Evolutionary conservation across 2,797 vertebrate genomes (phyloP).

Genomic region (Macropodus opercularis): DNA sequence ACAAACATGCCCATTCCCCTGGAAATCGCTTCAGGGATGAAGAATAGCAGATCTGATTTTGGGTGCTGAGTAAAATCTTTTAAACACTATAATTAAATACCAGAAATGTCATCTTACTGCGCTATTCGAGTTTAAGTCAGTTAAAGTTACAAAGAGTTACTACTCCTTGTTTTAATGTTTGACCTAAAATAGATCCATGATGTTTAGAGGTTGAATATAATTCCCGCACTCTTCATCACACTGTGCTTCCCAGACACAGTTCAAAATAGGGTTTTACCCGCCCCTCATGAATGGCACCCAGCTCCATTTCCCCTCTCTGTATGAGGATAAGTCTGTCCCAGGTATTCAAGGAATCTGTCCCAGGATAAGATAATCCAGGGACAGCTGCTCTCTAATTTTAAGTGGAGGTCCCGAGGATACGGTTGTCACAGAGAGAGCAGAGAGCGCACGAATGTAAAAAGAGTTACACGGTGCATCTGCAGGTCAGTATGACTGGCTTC

Average conservation of each 20-base stretch:
- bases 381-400: conserved; percentile 85
- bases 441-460: conserved; percentile 14
- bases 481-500: conserved; percentile 10
- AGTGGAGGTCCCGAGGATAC: conserved; percentile 67
- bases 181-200: too few species aligned
- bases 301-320: conserved; percentile 59
- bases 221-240: conserved; percentile 24
- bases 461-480: conserved; percentile 8
- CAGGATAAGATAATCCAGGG: conserved; percentile 77
- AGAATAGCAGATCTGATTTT: conserved; percentile 6
- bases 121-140: too few species aligned
- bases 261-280: conserved; percentile 71
- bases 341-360: conserved; percentile 81
- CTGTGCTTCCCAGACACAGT: conserved; percentile 37
- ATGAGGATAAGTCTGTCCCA: conserved; percentile 73
- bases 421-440: conserved; percentile 35
- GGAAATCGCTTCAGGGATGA: not conserved
- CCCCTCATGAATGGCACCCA: conserved; percentile 60
- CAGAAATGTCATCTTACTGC: too few species aligned
- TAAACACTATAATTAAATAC: not conserved
- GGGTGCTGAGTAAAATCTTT: not conserved
- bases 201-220: not conserved
- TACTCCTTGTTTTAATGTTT: too few species aligned
- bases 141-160: too few species aligned
- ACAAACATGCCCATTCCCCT: not conserved